A percentile compares a stretch with the other conserved stretches of the same genome.
phyloP scores from a whole-genome alignment of 2,113 vertebrate species.

The Hystrix brachyura region DNA sequence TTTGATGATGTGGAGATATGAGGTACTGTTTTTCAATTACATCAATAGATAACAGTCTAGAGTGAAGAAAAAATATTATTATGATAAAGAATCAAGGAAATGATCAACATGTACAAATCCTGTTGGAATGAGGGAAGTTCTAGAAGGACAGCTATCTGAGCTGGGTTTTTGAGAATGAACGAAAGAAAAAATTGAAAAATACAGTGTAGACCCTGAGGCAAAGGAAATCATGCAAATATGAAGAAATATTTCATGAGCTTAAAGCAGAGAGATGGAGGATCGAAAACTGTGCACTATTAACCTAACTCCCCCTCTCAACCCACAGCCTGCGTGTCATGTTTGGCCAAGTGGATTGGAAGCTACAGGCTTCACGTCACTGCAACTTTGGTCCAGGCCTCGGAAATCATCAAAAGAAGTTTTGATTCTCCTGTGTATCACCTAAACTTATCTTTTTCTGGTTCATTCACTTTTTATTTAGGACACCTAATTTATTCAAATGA shows the following conservation, averaged over 20 bases:
- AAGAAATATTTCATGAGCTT: neutral
- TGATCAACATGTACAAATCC: neutral
- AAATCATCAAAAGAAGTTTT: neutral
- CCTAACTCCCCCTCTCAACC: neutral
- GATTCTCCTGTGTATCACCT: neutral
- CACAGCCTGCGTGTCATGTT: neutral
- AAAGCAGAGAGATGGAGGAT: neutral
- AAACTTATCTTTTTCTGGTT: neutral
- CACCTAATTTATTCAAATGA: neutral
- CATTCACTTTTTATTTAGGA: neutral
- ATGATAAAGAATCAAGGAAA: neutral
- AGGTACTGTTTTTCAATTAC: accelerated
- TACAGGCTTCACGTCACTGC: accelerated
- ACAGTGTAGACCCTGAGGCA: neutral
- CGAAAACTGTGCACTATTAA: neutral
- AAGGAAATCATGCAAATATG: neutral
- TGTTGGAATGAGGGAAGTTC: neutral
- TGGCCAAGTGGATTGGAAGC: neutral
- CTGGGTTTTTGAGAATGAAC: neutral
- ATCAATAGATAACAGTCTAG: neutral
- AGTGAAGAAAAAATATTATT: neutral
- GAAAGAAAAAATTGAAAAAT: neutral
- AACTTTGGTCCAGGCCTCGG: neutral
- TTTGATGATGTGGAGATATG: neutral
- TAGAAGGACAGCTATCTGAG: neutral